A percentile compares a stretch with the other conserved stretches of the same genome.
These are phyloP conservation scores for Sorex araneus DNA, from an alignment of 2,113 vertebrate genomes.

Conservation along the genomic window DNA sequence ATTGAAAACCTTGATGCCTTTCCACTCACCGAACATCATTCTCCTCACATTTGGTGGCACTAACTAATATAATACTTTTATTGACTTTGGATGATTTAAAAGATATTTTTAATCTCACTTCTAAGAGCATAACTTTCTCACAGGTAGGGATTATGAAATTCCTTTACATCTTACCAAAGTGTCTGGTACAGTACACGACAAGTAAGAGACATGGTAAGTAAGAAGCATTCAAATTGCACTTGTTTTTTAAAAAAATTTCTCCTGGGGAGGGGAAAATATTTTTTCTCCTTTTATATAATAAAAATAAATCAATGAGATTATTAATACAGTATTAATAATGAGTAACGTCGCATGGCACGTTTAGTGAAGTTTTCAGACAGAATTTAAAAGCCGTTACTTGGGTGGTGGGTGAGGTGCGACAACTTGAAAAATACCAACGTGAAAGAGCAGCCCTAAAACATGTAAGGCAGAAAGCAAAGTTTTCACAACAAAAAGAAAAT, in stretches of 20 bases:
- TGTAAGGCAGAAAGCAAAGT: too few relatives aligned
- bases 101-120: slow-evolving; percentile 7
- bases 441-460: too few relatives aligned
- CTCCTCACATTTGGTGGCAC: slow-evolving; percentile 39
- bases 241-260: not conserved
- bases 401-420: too few relatives aligned
- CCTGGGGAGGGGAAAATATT: too few relatives aligned
- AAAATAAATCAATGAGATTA: slow-evolving; percentile 31
- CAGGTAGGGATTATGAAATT: slow-evolving; percentile 1
- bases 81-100: not conserved
- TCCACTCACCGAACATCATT: slow-evolving; percentile 13
- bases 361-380: slow-evolving; percentile 48
- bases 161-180: slow-evolving; percentile 16
- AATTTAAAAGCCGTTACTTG: slow-evolving; percentile 63
- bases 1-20: slow-evolving; percentile 3
- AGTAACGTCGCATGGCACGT: slow-evolving; percentile 18
- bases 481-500: slow-evolving; percentile 2
- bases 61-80: slow-evolving; percentile 11
- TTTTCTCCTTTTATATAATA: not conserved
- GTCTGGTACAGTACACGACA: not conserved
- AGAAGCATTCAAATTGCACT: slow-evolving; percentile 15
- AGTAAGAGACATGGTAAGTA: slow-evolving; percentile 18
- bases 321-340: slow-evolving; percentile 49
- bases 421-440: too few relatives aligned
- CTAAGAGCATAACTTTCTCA: slow-evolving; percentile 35